Evolutionary conservation across 2,113 vertebrate genomes (phyloP).

Genomic region (Balaeniceps rex): DNA sequence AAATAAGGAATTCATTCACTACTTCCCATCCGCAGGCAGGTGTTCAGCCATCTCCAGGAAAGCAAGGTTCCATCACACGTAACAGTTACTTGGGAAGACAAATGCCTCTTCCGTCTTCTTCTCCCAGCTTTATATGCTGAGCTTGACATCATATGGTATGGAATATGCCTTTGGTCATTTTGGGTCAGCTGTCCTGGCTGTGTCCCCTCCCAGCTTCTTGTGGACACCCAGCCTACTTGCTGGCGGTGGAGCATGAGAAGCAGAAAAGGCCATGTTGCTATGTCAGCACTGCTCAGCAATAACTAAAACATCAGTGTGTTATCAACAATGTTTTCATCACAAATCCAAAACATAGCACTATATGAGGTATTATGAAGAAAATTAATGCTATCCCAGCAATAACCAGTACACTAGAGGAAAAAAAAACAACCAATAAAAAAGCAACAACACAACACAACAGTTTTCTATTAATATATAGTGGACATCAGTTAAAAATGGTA

Average conservation of each 20-base stretch:
- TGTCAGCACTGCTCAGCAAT: not conserved
- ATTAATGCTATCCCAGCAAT: not conserved
- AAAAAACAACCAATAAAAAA: not conserved
- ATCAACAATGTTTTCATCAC: not conserved
- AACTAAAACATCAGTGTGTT: not conserved
- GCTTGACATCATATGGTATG: not conserved
- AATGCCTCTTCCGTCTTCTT: not conserved
- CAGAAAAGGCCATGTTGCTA: not conserved
- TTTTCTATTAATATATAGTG: not conserved
- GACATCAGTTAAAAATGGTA: not conserved
- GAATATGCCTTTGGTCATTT: not conserved
- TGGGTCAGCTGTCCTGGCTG: fast-evolving
- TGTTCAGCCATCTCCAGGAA: not conserved
- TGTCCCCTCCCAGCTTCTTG: not conserved
- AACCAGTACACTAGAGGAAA: not conserved
- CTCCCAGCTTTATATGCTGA: not conserved
- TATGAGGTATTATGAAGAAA: not conserved
- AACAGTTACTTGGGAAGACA: not conserved
- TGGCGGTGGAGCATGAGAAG: not conserved
- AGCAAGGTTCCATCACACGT: fast-evolving
- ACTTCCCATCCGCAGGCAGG: not conserved
- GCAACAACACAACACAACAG: not conserved
- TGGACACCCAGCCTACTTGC: fast-evolving
- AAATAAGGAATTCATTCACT: not conserved
- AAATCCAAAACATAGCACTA: not conserved